These are phyloP conservation scores for Falco novaeseelandiae DNA, from an alignment of 2,797 vertebrate genomes.

Conservation along the genomic window DNA sequence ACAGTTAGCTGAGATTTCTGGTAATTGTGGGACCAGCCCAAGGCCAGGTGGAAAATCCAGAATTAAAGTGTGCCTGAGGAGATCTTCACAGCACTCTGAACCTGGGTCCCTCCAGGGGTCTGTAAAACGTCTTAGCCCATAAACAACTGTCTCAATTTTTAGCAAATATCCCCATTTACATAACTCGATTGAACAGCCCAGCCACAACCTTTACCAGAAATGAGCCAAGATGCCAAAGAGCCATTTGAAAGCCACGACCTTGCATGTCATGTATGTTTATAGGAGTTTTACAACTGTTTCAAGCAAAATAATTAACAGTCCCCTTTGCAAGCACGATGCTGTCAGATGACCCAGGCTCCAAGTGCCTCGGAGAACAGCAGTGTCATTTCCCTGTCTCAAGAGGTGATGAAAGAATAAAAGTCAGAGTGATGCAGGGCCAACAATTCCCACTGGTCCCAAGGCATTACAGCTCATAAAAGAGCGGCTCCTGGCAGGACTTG, in stretches of 20 bases:
- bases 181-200: fast-evolving
- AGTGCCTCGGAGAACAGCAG: background rate
- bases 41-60: background rate
- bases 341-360: background rate
- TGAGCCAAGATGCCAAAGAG: background rate
- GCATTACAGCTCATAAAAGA: background rate
- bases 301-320: background rate
- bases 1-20: background rate
- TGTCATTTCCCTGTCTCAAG: background rate
- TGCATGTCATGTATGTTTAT: fast-evolving
- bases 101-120: background rate
- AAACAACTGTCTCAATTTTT: background rate
- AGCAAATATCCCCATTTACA: background rate
- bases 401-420: background rate
- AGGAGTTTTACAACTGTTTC: background rate
- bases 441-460: background rate
- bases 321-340: fast-evolving
- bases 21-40: background rate
- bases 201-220: background rate
- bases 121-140: background rate
- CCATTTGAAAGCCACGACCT: fast-evolving
- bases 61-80: background rate
- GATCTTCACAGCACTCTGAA: background rate
- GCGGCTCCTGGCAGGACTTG: background rate
- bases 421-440: background rate